phyloP scores from a whole-genome alignment of 2,113 vertebrate species.

The Dissostichus mawsoni region DNA sequence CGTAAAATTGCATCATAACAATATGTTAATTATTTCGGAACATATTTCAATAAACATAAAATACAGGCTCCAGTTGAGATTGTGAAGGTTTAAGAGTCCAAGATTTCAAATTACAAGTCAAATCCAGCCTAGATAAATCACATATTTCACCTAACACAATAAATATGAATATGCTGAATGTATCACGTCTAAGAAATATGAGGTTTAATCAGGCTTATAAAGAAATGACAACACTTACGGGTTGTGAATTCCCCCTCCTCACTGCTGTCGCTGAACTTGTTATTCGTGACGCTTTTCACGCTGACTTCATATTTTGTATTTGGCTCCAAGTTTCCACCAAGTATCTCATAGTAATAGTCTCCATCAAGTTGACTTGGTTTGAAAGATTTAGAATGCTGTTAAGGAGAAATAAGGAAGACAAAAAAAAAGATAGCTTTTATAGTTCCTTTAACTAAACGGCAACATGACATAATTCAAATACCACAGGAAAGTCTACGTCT shows the following conservation, averaged over 20 bases:
- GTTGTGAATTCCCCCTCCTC: conserved; percentile 60
- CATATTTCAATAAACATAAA: no score
- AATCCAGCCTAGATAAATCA: no score
- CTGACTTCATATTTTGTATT: conserved; percentile 68
- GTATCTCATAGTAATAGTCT: conserved; percentile 42
- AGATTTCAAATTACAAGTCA: no score
- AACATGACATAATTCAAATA: background rate
- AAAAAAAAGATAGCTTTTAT: background rate
- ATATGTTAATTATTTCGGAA: no score
- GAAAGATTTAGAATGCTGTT: fast-evolving
- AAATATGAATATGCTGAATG: background rate
- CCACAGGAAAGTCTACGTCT: background rate
- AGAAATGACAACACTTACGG: conserved; percentile 55
- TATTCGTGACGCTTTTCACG: conserved; percentile 17
- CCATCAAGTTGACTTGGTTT: fast-evolving
- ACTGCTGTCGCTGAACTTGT: conserved; percentile 72
- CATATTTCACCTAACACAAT: background rate
- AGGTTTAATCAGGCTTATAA: no score
- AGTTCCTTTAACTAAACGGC: background rate
- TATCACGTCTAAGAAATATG: background rate
- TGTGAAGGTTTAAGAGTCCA: background rate
- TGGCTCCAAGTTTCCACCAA: conserved; percentile 28
- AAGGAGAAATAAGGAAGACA: background rate
- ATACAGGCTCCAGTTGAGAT: no score
- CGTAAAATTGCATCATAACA: no score